A percentile compares a stretch with the other conserved stretches of the same genome.
phyloP scores from a whole-genome alignment of 2,888 invertebrate species.

The Chirona hameri region DNA sequence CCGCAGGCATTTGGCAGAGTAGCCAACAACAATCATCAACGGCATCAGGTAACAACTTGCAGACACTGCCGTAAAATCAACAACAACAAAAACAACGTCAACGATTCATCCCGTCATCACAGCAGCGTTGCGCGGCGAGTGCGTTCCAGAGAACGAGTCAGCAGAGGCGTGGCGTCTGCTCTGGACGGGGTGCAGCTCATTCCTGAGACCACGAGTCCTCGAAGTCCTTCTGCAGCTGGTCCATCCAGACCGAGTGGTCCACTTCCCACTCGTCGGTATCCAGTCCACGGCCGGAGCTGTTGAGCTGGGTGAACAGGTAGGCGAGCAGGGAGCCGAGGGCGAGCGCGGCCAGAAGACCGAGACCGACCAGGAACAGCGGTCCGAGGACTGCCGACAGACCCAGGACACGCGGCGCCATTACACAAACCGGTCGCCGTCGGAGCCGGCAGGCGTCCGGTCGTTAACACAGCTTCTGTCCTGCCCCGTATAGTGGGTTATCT shows the following conservation, averaged over 20 bases:
- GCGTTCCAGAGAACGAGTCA: background rate
- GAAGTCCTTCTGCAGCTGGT: constrained; percentile 25
- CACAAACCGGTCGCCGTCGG: background rate
- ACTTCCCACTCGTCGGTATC: too few relatives aligned
- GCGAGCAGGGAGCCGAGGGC: background rate
- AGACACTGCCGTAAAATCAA: background rate
- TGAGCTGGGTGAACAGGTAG: constrained; percentile 5
- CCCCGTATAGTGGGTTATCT: too few relatives aligned
- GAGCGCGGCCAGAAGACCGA: constrained; percentile 3
- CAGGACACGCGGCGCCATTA: background rate
- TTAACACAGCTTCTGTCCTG: too few relatives aligned
- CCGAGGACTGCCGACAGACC: background rate
- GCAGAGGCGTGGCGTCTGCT: too few relatives aligned
- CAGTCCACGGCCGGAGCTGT: constrained; percentile 8
- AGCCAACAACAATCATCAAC: background rate
- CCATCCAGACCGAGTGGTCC: constrained; percentile 27
- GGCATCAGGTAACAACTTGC: background rate
- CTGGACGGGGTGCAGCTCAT: background rate
- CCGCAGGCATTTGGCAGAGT: background rate
- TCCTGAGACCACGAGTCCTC: background rate
- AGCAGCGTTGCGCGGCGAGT: background rate
- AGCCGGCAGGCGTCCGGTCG: background rate
- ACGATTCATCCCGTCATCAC: background rate
- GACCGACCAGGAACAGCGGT: background rate
- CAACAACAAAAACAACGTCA: background rate